phyloP scores from a whole-genome alignment of 2,888 invertebrate species.

The Adineta ricciae region DNA sequence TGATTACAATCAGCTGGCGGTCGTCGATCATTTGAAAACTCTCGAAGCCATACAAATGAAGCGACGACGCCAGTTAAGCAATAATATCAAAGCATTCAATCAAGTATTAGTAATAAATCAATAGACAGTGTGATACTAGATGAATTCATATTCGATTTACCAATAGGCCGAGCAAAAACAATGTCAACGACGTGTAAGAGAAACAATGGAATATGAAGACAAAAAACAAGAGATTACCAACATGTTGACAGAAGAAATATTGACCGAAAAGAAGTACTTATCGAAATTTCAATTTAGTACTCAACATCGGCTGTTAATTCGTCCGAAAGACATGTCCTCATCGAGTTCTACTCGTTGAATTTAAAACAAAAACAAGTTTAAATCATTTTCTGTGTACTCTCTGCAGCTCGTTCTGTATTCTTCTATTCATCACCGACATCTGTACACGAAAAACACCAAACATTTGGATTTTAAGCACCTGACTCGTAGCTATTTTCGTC shows the following conservation, averaged over 20 bases:
- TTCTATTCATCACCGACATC: neutral
- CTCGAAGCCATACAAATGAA: neutral
- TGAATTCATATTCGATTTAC: neutral
- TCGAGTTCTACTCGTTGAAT: too few relatives aligned
- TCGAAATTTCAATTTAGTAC: too few relatives aligned
- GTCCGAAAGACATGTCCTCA: too few relatives aligned
- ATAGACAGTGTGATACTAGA: neutral
- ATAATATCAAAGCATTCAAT: neutral
- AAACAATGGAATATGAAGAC: neutral
- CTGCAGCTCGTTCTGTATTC: neutral
- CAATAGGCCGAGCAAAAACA: neutral
- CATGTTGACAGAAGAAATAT: neutral
- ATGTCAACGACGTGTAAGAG: neutral
- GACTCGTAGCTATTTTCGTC: too few relatives aligned
- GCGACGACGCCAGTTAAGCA: neutral
- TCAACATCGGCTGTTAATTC: too few relatives aligned
- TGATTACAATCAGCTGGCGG: neutral
- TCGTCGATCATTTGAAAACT: neutral
- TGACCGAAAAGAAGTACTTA: neutral
- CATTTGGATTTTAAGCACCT: too few relatives aligned
- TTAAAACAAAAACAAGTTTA: too few relatives aligned
- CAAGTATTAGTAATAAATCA: neutral
- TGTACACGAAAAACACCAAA: neutral
- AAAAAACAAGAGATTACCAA: neutral
- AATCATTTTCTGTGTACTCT: too few relatives aligned